phyloP scores from a whole-genome alignment of 2,113 vertebrate genomes.

The Cyprinodon brontotheroides region DNA sequence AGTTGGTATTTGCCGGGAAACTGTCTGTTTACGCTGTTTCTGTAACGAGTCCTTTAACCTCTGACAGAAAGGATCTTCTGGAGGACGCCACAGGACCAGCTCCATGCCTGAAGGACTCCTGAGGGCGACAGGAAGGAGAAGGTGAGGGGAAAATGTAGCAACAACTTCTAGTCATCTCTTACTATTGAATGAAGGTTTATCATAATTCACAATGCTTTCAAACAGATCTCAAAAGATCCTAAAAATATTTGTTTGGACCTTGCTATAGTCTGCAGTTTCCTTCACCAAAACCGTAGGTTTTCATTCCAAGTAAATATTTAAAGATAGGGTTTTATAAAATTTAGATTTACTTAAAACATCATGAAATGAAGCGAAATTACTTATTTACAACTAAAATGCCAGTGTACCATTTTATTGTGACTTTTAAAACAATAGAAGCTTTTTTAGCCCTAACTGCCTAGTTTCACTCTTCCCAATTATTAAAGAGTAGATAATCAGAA shows the following conservation, averaged over 20 bases:
- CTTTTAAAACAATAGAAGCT: neutral
- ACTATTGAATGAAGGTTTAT: neutral
- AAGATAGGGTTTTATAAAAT: neutral
- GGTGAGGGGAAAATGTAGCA: neutral
- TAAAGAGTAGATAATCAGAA: neutral
- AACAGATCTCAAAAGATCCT: neutral
- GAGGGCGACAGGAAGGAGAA: neutral
- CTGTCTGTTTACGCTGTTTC: constrained; percentile 73
- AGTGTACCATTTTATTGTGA: neutral
- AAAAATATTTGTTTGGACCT: neutral
- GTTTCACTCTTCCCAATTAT: neutral
- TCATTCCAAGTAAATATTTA: neutral
- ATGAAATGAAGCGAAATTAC: too few relatives aligned
- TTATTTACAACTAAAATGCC: too few relatives aligned
- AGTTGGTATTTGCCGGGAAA: constrained; percentile 56
- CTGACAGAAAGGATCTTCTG: constrained; percentile 75
- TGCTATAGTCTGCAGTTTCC: neutral
- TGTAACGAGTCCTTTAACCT: constrained; percentile 75
- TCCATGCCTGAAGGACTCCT: constrained; percentile 85
- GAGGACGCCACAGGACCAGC: constrained; percentile 83
- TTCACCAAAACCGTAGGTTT: neutral
- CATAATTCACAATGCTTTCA: neutral
- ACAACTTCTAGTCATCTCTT: neutral
- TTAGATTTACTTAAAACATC: neutral
- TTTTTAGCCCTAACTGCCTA: neutral